These are phyloP conservation scores for Setipinna tenuifilis DNA, from an alignment of 2,797 vertebrate genomes.

Conservation along the genomic window DNA sequence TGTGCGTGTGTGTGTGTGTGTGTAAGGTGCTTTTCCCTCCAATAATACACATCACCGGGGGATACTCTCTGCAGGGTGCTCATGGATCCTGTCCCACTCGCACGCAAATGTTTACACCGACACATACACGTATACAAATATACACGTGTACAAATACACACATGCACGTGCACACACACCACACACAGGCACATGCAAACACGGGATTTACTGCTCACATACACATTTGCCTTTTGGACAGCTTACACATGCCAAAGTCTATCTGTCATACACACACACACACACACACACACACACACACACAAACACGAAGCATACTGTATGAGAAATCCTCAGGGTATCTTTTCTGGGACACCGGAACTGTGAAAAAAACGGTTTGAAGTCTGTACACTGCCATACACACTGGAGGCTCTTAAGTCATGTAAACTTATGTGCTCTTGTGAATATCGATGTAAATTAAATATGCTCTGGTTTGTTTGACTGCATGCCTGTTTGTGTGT, in stretches of 20 bases:
- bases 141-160: not conserved
- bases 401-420: not conserved
- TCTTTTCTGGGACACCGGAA: not conserved
- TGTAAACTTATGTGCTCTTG: not conserved
- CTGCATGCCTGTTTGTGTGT: not conserved
- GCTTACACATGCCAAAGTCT: not conserved
- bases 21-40: not conserved
- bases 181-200: not conserved
- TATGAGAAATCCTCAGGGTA: not conserved
- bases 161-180: not conserved
- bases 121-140: not conserved
- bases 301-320: not conserved
- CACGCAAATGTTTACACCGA: slow-evolving; percentile 10
- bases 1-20: no score
- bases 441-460: not conserved
- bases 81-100: not conserved
- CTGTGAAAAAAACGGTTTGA: not conserved
- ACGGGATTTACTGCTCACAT: not conserved
- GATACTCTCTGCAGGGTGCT: slow-evolving; percentile 1
- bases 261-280: not conserved
- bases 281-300: slow-evolving; percentile 4
- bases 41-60: not conserved
- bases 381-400: not conserved
- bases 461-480: not conserved
- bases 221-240: not conserved